Conservation (phyloP, 2,888 invertebrate genomes). For the Lithophane ornitopus region DNA sequence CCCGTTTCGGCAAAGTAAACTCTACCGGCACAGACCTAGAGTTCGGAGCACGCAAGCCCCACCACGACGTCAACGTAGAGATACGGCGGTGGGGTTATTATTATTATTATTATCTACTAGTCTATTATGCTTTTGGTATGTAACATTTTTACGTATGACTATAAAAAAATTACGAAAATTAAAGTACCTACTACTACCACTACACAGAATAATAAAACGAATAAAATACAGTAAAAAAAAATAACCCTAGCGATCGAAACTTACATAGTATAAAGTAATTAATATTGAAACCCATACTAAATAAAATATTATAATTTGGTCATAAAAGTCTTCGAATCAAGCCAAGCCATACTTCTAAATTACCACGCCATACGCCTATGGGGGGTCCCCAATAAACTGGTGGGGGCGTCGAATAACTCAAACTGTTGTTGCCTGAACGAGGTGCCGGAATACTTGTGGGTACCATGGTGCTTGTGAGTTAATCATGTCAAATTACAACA, state of each 20-base stretch:
- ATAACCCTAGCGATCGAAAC: too few relatives aligned
- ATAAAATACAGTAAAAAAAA: neutral
- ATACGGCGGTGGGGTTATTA: too few relatives aligned
- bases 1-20: too few relatives aligned
- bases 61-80: too few relatives aligned
- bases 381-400: conserved; percentile 52
- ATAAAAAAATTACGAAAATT: neutral
- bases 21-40: too few relatives aligned
- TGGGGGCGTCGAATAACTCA: conserved; percentile 39
- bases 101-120: too few relatives aligned
- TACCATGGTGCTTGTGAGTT: conserved; percentile 29
- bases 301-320: neutral
- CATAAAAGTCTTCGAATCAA: neutral
- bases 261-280: neutral
- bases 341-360: neutral
- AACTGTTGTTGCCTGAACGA: conserved; percentile 47
- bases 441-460: conserved; percentile 31
- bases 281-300: neutral
- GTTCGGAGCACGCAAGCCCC: too few relatives aligned
- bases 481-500: conserved; percentile 40
- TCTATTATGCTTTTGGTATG: neutral
- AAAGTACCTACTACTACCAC: too few relatives aligned
- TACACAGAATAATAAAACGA: neutral
- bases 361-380: neutral
- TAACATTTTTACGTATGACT: neutral